Percentiles rank a stretch among this genome's conserved stretches.
phyloP scores from a whole-genome alignment of 2,113 vertebrate genomes.

The Geococcyx californianus region DNA sequence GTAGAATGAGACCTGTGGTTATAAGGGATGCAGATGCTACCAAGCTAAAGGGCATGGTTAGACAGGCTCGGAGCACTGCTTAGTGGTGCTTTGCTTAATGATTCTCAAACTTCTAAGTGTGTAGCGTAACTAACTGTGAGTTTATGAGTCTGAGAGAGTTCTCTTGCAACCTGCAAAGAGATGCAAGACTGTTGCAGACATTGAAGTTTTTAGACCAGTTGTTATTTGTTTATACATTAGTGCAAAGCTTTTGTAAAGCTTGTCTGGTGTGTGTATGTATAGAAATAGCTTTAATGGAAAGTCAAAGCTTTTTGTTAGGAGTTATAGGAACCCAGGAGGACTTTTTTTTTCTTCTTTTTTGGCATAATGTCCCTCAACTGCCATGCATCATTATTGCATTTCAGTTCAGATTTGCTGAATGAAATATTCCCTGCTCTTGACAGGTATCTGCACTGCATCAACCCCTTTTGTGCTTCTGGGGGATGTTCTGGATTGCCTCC shows the following conservation, averaged over 20 bases:
- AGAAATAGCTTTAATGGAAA: neutral
- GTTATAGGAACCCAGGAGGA: neutral
- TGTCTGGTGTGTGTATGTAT: neutral
- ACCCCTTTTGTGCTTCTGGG: constrained; percentile 94
- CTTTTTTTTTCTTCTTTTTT: neutral
- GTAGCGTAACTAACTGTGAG: neutral
- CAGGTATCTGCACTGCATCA: constrained; percentile 95
- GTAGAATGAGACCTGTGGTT: neutral
- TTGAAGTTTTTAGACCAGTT: neutral
- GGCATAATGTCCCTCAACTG: neutral
- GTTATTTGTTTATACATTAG: fast-evolving
- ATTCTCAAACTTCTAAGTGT: neutral
- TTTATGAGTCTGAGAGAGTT: neutral
- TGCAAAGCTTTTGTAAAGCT: neutral
- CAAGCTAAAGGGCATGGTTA: neutral
- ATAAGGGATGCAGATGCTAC: neutral
- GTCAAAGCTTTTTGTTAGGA: neutral
- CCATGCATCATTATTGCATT: neutral
- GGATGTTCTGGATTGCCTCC: constrained; percentile 96
- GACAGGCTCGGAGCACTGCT: neutral
- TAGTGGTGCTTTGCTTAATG: neutral
- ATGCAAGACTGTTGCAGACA: neutral
- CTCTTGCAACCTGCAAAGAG: neutral
- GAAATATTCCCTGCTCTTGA: neutral
- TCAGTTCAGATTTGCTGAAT: neutral